Base-by-base conservation (phyloP, 2,113 vertebrate species). In the Sinocyclocheilus anophthalmus region DNA sequence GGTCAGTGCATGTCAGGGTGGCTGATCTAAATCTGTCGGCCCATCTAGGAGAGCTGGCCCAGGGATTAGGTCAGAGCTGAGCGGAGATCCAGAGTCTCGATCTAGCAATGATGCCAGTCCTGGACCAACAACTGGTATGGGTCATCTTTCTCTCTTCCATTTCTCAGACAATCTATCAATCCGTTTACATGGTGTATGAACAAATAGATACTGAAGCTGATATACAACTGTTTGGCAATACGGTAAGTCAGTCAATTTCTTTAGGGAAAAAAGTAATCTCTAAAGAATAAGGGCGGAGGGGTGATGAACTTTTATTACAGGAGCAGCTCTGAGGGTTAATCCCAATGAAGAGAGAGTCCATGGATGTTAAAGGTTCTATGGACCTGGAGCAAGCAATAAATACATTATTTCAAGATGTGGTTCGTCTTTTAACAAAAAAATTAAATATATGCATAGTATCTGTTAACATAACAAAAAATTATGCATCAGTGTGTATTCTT, bases 1-100 rank as follows among this genome's bases (percentile, higher is more conserved):
- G 81, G 91, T 92, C 92, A 92, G 84, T 83, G 67, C 91, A 90
- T 85, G 91, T 90, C 91, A 90, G 90, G 90, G 90, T 33, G 89
- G 91, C 89, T 93, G 92, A 93, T 92, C 85, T 86, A 86, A 91
- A 87, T 86, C 88, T 87, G 87, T 90, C 73, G 24, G 90, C 87
- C 89, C 50, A 89, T 90, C 85, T 87, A 82, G 78, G 84, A 90
- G 88, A 90, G 92, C 91, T 89, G 90, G 86, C 91, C 89, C 26
- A 85, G 93, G 90, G 92, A 95, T 95, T 91, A 89, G 91, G 63
- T 86, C 63, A 78, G 53, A 26, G 84, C 77, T 55, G 72, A 26
- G 39, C 39, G 50, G 80, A 70, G 45, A 77, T 50, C 57, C 48
- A 65, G 33, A 81, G 70, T 75, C 26, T 50, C 63, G 70, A 77